Evolutionary conservation across 2,113 vertebrate species (phyloP), one percentile per base, ranked within the genome.

Genomic region (Rhegmatorhina hoffmannsi): DNA sequence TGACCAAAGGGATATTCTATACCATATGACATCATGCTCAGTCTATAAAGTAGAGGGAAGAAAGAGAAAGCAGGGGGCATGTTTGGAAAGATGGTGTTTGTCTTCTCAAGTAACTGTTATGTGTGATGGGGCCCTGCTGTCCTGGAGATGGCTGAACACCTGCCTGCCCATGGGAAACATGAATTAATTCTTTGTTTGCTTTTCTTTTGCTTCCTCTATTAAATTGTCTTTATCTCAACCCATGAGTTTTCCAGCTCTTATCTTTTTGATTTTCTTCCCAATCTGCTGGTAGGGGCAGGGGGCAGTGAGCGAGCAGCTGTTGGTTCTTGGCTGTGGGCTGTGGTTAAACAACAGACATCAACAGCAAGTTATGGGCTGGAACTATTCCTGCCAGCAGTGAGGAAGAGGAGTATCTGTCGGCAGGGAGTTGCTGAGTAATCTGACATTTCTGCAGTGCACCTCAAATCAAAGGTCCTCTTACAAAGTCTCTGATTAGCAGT

Each of bases 281-380:
- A 19, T 47, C n/a, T 0, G 0, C 29, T 60, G 53, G 19, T 60
- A 26, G 24, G 49, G 14, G 50, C 8, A 1, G 13, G 24, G 11
- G 53, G 17, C 4, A 75, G 28, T 13, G 19, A 82, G 26, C 19
- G 24, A 59, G 38, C 0, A 0, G 10, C 38, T 67, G 16, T 17
- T 53, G 16, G 15, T 25, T n/a, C 19, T 67, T 82, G 38, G 38
- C n/a, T 75, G 23, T 28, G 75, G 46, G 28, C 28, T 68, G 46
- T 47, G 46, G 9, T 74, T 55, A 53, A 83, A 47, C 15, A 64
- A 23, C 9, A 49, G 59, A 13, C n/a, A 59, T n/a, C 17, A 49
- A 9, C 25, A 75, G 43, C 47, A 75, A 46, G 15, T 50, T 73
- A 40, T 58, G 64, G 50, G 36, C 36, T 74, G 67, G 43, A 74